A percentile compares a stretch with the other conserved stretches of the same genome.
Evolutionary conservation across 2,113 vertebrate species (phyloP).

Genomic region (Oenanthe oenanthe): DNA sequence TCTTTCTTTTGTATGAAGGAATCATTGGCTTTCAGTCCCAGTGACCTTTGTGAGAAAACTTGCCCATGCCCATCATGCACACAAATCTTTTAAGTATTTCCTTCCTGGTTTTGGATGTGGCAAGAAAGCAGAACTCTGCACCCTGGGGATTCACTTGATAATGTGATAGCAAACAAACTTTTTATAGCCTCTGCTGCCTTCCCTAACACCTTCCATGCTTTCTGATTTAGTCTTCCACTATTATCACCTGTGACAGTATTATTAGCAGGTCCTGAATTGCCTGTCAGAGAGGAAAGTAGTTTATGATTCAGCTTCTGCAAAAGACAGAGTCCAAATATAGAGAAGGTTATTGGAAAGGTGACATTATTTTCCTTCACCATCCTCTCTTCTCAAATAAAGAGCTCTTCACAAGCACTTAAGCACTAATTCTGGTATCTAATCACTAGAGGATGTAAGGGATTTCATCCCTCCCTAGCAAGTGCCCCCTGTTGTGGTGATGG

Average conservation of each 20-base stretch:
- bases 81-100: neutral
- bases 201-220: neutral
- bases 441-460: neutral
- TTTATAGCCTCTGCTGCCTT: neutral
- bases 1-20: neutral
- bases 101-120: neutral
- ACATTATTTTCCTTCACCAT: neutral
- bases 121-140: neutral
- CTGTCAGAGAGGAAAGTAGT: neutral
- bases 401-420: neutral
- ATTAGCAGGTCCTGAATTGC: neutral
- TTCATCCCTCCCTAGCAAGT: neutral
- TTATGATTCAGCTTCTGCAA: slow-evolving; percentile 19
- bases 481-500: neutral
- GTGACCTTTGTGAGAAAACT: neutral
- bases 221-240: neutral
- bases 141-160: neutral
- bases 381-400: neutral
- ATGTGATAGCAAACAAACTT: neutral
- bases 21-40: neutral
- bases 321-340: slow-evolving; percentile 16
- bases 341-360: neutral
- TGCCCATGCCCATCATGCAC: neutral
- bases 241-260: neutral
- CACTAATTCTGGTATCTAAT: neutral